phyloP scores from a whole-genome alignment of 2,888 invertebrate genomes.

The Hermodice carunculata region DNA sequence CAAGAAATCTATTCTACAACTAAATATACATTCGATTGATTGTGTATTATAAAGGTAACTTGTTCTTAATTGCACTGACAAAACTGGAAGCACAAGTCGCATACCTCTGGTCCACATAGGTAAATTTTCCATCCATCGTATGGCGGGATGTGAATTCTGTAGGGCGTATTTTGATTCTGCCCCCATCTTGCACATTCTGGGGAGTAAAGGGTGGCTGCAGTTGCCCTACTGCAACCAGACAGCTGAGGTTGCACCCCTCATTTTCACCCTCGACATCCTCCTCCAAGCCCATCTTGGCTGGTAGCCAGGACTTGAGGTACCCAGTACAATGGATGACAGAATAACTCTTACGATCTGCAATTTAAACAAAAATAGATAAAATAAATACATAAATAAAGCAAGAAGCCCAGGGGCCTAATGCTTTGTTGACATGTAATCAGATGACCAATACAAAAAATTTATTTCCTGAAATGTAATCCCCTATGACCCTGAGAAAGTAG shows the following conservation, averaged over 20 bases:
- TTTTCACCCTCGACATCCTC: conserved; percentile 78
- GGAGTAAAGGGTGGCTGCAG: conserved; percentile 75
- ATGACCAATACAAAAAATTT: too few species aligned
- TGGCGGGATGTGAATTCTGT: conserved; percentile 83
- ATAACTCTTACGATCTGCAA: conserved; percentile 81
- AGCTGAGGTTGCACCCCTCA: conserved; percentile 81
- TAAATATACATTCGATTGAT: too few species aligned
- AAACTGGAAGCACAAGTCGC: too few species aligned
- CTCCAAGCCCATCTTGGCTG: conserved; percentile 81
- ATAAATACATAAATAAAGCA: too few species aligned
- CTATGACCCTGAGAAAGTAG: too few species aligned
- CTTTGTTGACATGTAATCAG: too few species aligned
- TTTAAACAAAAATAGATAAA: neutral
- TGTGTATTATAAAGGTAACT: too few species aligned
- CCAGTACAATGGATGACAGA: conserved; percentile 93
- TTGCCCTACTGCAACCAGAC: conserved; percentile 89
- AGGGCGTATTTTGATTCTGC: conserved; percentile 49
- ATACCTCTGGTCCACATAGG: conserved; percentile 92
- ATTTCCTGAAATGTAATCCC: too few species aligned
- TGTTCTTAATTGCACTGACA: too few species aligned
- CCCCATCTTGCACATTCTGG: conserved; percentile 44
- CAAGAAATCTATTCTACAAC: too few species aligned
- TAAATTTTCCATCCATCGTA: conserved; percentile 90
- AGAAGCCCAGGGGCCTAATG: too few species aligned
- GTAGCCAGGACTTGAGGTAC: conserved; percentile 92